These are phyloP conservation scores for Machimus atricapillus DNA, from an alignment of 2,888 invertebrate species.

Conservation along the genomic window DNA sequence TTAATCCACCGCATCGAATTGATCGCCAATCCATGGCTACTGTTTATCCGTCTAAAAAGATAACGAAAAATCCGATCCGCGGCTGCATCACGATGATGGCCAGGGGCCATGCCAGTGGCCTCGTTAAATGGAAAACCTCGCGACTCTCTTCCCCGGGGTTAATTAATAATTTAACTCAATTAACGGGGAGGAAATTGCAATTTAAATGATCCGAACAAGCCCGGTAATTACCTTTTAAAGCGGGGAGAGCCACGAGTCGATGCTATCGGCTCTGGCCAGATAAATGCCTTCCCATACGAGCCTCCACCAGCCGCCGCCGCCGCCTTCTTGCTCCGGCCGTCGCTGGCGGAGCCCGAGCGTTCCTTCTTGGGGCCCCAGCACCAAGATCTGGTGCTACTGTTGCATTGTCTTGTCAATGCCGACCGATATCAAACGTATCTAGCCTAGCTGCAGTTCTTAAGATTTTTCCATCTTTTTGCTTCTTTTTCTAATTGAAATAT, in stretches of 20 bases:
- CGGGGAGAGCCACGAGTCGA: slow-evolving; percentile 17
- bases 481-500: slow-evolving; percentile 14
- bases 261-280: background rate
- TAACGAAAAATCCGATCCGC: background rate
- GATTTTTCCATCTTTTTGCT: background rate
- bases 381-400: background rate
- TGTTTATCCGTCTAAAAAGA: background rate
- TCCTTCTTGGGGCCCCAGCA: background rate
- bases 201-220: slow-evolving; percentile 14
- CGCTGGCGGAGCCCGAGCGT: background rate
- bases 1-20: background rate
- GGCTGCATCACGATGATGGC: slow-evolving; percentile 6
- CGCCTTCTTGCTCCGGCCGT: background rate
- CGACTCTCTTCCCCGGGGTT: background rate
- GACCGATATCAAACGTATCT: slow-evolving; percentile 12
- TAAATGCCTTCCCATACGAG: background rate
- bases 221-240: slow-evolving; percentile 15
- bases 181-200: slow-evolving; percentile 11
- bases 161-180: slow-evolving; percentile 32
- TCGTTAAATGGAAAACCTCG: slow-evolving; percentile 3
- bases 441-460: background rate
- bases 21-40: background rate
- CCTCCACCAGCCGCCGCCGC: background rate
- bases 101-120: slow-evolving; percentile 12
- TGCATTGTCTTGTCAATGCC: slow-evolving; percentile 26